These are phyloP conservation scores for Phylloscopus whistleri DNA, from an alignment of 2,113 vertebrate species.

Conservation along the genomic window DNA sequence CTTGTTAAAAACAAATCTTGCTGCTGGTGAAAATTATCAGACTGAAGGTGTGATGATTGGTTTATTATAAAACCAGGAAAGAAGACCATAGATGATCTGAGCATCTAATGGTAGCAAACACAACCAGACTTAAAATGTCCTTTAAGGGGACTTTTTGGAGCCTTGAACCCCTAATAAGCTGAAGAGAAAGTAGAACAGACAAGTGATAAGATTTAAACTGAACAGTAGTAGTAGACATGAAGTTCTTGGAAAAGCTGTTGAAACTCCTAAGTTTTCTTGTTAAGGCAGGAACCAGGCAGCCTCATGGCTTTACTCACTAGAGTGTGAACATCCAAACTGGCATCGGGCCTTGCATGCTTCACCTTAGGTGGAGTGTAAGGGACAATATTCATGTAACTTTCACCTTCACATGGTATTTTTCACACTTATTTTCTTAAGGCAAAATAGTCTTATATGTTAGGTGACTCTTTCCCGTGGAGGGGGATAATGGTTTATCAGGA, in stretches of 20 bases:
- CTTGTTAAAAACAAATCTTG: background rate
- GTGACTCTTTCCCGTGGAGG: background rate
- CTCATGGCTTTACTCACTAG: background rate
- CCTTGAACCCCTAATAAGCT: background rate
- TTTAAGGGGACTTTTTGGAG: background rate
- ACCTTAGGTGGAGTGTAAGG: accelerated
- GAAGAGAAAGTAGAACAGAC: background rate
- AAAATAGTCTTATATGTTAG: background rate
- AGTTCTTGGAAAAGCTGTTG: background rate
- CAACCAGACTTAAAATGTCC: background rate
- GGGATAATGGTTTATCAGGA: background rate
- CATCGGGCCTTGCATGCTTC: background rate
- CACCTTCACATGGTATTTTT: background rate
- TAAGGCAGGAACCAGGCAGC: background rate
- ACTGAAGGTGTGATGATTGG: background rate
- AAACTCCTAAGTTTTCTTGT: background rate
- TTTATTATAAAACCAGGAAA: background rate
- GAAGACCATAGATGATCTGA: background rate
- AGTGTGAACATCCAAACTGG: background rate
- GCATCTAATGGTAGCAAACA: background rate
- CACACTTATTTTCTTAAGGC: background rate
- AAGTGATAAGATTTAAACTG: background rate
- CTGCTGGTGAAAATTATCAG: background rate
- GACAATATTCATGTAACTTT: background rate
- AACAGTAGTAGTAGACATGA: background rate